Evolutionary conservation across 2,113 vertebrate genomes (phyloP), one percentile per base, ranked within the genome.

Genomic region (Melanerpes formicivorus): DNA sequence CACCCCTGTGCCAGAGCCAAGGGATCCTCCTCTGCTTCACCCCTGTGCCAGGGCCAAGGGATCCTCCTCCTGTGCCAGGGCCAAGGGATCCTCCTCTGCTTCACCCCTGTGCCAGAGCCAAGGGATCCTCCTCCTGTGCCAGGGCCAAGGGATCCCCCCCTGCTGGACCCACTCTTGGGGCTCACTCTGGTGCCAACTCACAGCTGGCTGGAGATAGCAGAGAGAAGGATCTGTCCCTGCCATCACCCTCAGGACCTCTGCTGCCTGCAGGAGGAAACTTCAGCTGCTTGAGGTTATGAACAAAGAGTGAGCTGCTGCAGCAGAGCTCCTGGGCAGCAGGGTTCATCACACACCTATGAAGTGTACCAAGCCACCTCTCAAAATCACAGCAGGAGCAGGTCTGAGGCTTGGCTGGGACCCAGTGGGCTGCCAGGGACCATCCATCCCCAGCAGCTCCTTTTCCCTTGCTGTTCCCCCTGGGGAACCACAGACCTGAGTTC

Each of bases 291-390:
- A 66, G n/a, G 86, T 94, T 90, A 91, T 83, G 94, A 95, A 94
- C 92, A 91, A 95, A 88, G 76, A 85, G 80, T 56, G 88, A 90
- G 50, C 71, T 18, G 72, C 66, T 65, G 91, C 6, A 11, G 92
- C 48, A 83, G 11, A 80, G 66, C 69, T 90, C 60, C 79, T 48
- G 88, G 72, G 84, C 86, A 88, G 60, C 54, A 29, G 66, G 42
- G 89, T 90, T 93, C 89, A 87, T 90, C 92, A 80, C 62, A 66
- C 83, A 95, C 74, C 89, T 91, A 88, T 60, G 81, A 89, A 89
- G 70, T 44, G 80, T 69, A 84, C 90, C 93, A 84, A 81, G 63
- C 79, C 66, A 87, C 81, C 46, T 81, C 76, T 94, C 70, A 89
- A 79, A 92, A 81, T 74, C 95, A 88, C 62, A 87, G 67, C 71